These are phyloP conservation scores for Catocala sponsa DNA, from an alignment of 2,888 invertebrate genomes.

Conservation along the genomic window DNA sequence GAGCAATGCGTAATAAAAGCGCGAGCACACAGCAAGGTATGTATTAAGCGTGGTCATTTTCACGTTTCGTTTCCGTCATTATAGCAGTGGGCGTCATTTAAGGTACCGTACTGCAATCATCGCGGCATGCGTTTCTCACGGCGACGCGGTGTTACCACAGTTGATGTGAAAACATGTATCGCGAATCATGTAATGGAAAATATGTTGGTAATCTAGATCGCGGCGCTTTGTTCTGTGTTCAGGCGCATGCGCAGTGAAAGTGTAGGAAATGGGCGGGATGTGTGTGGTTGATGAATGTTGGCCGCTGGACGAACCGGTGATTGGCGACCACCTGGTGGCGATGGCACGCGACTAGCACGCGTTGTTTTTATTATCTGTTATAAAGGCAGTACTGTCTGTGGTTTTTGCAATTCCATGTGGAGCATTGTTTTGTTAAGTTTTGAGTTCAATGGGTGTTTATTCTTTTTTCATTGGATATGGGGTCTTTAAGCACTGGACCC, in stretches of 20 bases:
- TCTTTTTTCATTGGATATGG: no score
- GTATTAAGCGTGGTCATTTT: neutral
- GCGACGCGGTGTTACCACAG: slow-evolving; percentile 3
- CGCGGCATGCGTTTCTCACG: slow-evolving; percentile 9
- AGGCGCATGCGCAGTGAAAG: slow-evolving; percentile 56
- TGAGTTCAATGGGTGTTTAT: no score
- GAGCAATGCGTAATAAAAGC: neutral
- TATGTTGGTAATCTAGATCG: slow-evolving; percentile 50
- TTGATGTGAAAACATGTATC: slow-evolving; percentile 18
- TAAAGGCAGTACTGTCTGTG: no score
- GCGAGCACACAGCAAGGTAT: neutral
- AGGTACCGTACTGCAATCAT: slow-evolving; percentile 9
- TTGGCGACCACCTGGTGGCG: slow-evolving; percentile 4
- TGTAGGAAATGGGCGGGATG: slow-evolving; percentile 53
- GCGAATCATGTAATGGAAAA: slow-evolving; percentile 35
- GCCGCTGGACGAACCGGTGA: slow-evolving; percentile 14
- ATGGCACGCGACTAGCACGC: slow-evolving; percentile 8
- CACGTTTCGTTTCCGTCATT: neutral
- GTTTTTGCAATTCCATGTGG: no score
- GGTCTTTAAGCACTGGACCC: no score
- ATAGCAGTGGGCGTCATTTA: neutral
- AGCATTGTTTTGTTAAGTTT: no score
- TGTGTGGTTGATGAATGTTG: slow-evolving; percentile 45
- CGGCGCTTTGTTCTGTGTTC: slow-evolving; percentile 20
- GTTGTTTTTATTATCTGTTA: no score